A percentile compares a stretch with the other conserved stretches of the same genome.
These are phyloP conservation scores for Petrocephalus schoutedeni DNA, from an alignment of 2,797 vertebrate species.

Conservation along the genomic window DNA sequence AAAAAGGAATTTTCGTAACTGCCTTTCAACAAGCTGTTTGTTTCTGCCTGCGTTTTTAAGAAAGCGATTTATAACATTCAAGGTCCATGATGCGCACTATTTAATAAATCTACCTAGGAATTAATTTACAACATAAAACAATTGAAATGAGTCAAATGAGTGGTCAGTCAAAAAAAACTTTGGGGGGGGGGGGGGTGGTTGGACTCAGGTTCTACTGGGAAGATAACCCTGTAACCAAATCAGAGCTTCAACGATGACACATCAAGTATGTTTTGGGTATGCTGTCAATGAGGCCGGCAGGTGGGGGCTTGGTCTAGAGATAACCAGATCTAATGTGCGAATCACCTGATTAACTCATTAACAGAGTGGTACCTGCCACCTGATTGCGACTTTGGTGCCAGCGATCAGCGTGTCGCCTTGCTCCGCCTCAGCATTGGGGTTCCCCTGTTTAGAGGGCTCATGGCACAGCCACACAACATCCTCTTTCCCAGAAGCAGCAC, in stretches of 20 bases:
- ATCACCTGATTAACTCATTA: neutral
- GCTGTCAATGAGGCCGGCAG: neutral
- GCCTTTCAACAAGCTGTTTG: neutral
- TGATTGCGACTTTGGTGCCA: too few relatives aligned
- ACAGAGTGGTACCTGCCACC: neutral
- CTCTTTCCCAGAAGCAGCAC: slow-evolving; percentile 42
- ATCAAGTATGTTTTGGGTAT: neutral
- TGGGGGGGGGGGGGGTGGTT: too few relatives aligned
- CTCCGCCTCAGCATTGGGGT: neutral
- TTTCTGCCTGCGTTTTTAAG: neutral
- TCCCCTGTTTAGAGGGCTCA: neutral
- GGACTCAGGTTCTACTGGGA: too few relatives aligned
- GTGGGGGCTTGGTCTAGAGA: neutral
- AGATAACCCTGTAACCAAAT: neutral
- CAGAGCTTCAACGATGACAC: neutral
- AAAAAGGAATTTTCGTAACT: neutral
- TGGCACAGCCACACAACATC: slow-evolving; percentile 33
- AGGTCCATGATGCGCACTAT: neutral
- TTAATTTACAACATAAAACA: neutral
- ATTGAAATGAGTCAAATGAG: neutral
- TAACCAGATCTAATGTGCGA: neutral
- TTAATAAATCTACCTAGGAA: neutral
- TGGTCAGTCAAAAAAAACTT: neutral
- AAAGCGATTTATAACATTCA: neutral
- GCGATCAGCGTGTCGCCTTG: neutral